Conservation (phyloP, 2,797 vertebrate genomes). For the Catharus ustulatus region DNA sequence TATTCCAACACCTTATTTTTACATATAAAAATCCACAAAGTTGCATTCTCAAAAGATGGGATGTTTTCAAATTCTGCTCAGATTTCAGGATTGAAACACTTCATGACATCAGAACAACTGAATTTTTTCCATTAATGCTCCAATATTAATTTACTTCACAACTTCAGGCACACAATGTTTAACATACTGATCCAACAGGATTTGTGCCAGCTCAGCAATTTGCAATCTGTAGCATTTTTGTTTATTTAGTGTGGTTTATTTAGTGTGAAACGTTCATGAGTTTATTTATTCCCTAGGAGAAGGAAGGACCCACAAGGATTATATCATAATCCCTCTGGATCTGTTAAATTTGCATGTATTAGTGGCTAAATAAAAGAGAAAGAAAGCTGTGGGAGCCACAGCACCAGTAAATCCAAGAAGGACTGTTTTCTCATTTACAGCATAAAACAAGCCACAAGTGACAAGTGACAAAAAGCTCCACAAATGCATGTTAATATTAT, state of each 20-base stretch:
- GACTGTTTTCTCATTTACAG: not conserved
- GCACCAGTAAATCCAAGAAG: not conserved
- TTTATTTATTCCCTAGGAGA: not conserved
- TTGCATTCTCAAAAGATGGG: not conserved
- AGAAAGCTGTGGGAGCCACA: not conserved
- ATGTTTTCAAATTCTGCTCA: not conserved
- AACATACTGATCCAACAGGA: not conserved
- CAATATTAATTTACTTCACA: not conserved
- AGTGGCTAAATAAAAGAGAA: not conserved
- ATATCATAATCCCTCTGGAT: not conserved
- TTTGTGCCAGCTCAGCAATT: not conserved
- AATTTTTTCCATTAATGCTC: not conserved
- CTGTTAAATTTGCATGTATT: not conserved
- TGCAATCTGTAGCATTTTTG: not conserved
- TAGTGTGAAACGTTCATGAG: not conserved
- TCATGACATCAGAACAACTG: not conserved
- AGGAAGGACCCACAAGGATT: not conserved
- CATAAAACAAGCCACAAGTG: not conserved
- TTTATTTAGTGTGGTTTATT: not conserved
- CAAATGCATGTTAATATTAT: not conserved
- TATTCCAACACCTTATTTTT: not conserved
- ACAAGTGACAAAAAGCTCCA: not conserved
- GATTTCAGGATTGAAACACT: not conserved
- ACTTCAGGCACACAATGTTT: not conserved
- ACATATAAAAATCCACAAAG: not conserved